phyloP scores from a whole-genome alignment of 2,113 vertebrate genomes.

The Fulica atra region DNA sequence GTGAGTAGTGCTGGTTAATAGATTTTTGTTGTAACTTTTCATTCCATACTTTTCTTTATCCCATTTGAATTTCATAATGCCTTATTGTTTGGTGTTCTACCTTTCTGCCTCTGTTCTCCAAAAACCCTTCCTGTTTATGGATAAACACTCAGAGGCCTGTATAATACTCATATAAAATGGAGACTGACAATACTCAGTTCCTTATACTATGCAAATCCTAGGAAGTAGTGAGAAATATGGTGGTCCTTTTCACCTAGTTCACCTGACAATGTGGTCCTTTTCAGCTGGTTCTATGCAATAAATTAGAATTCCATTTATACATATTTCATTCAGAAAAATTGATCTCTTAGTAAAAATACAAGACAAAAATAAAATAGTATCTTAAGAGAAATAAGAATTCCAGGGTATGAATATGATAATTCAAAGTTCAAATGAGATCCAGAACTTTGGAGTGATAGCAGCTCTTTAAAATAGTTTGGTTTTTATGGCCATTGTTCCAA shows the following conservation, averaged over 20 bases:
- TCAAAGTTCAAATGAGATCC: neutral
- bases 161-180: neutral
- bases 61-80: neutral
- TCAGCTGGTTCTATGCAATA: neutral
- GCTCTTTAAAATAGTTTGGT: neutral
- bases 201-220: neutral
- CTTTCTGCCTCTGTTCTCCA: neutral
- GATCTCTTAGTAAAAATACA: neutral
- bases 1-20: neutral
- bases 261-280: neutral
- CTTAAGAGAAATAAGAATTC: neutral
- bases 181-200: neutral
- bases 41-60: neutral
- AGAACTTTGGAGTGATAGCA: neutral
- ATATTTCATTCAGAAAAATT: neutral
- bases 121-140: neutral
- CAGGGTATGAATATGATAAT: neutral
- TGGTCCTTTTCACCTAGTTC: neutral
- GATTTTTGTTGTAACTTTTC: neutral
- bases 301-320: neutral
- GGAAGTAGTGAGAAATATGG: neutral
- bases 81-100: neutral
- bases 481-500: neutral
- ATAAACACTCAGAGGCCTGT: neutral
- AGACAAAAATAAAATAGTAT: neutral